Evolutionary conservation across 2,797 vertebrate genomes (phyloP), one percentile per base, ranked within the genome.

Genomic region (Leucoraja ocellata): DNA sequence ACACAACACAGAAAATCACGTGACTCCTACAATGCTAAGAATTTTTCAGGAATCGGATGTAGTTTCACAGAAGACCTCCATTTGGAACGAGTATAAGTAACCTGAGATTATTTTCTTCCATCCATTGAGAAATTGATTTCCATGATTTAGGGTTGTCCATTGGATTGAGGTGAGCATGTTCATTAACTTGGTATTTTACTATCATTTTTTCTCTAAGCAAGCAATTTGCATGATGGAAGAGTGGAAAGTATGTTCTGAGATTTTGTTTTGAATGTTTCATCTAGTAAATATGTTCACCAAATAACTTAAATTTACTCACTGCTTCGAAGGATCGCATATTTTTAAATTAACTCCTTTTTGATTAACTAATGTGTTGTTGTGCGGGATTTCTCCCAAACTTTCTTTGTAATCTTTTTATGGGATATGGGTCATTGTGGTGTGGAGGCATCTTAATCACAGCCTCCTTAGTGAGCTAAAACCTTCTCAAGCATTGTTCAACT

Each of bases 1-100:
- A 94, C 95, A 5, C 65, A 90, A 39, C 32, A 68, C 61, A 32
- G n/a, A 79, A 16, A 65, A 18, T 7, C 63, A 91, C 3, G 23
- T 73, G 68, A 91, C 32, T 21, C 46, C 8, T 73, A 46, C 88
- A 71, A 39, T 91, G 63, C 16, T 71, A 32, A 25, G 61, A 21
- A 6, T 21, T 8, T 32, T 90, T 63, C 86, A 46, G 63, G 39
- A 91, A 73, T 32, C 88, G 73, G 65, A 25, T 91, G 65, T 23
- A 71, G 65, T 71, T 91, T 73, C 63, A 39, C 65, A 73, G 10
- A 88, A 88, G 13, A 88, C 16, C 61, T 14, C 13, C n/a, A 88
- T n/a, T 6, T 32, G 61, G 61, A 32, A 63, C 25, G 28, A 36
- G 71, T 68, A 65, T 90, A 36, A 90, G 80, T 28, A 18, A 8